These are phyloP conservation scores for Limenitis camilla DNA, from an alignment of 2,888 invertebrate genomes.

Conservation along the genomic window DNA sequence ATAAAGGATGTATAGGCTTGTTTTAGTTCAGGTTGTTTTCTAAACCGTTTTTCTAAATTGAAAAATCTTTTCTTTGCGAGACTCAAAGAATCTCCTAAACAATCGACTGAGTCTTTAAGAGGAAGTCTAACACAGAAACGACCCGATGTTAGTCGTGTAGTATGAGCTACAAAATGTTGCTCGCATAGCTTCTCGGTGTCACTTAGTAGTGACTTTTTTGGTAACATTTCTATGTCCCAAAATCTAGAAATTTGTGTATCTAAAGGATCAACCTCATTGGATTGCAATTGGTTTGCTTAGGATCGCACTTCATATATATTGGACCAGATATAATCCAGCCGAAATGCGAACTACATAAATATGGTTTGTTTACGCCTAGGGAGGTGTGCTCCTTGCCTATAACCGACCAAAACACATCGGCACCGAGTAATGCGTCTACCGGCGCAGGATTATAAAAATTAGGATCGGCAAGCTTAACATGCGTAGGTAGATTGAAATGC, in stretches of 20 bases:
- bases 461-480: slow-evolving; percentile 6
- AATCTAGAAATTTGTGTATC: too few relatives aligned
- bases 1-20: slow-evolving; percentile 1
- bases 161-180: too few relatives aligned
- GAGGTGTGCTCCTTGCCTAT: background rate
- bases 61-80: slow-evolving; percentile 9
- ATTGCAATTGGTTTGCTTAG: too few relatives aligned
- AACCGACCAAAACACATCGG: background rate
- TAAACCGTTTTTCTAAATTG: slow-evolving; percentile 11
- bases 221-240: too few relatives aligned
- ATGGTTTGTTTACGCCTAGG: slow-evolving; percentile 6
- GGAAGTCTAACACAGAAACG: too few relatives aligned
- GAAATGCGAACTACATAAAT: slow-evolving; percentile 6
- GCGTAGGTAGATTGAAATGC: background rate
- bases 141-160: too few relatives aligned
- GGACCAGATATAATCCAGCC: slow-evolving; percentile 12
- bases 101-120: too few relatives aligned
- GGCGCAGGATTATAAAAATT: background rate
- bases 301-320: too few relatives aligned
- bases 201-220: too few relatives aligned
- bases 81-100: slow-evolving; percentile 4
- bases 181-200: too few relatives aligned
- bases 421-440: background rate
- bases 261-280: too few relatives aligned
- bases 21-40: slow-evolving; percentile 1